Percentiles rank a stretch among this genome's conserved stretches.
Conservation (phyloP, 1,140 invertebrate species). For the Colletes latitarsis region DNA sequence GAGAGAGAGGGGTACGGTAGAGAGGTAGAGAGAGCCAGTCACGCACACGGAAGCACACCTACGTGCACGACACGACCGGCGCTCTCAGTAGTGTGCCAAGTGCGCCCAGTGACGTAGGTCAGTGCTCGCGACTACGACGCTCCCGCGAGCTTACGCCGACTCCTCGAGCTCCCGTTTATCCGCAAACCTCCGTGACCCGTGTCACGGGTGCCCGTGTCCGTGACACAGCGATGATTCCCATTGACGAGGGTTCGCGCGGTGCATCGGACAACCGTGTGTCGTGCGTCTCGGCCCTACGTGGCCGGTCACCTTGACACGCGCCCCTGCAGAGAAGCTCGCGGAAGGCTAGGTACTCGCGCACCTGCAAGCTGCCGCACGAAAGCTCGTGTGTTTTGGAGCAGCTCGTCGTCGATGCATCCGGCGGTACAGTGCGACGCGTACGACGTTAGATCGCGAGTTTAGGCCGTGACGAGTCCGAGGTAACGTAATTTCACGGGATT, state of each 20-base stretch:
- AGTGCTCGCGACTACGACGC: slow-evolving; percentile 65
- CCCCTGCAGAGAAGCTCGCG: background rate
- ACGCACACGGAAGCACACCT: slow-evolving; percentile 10
- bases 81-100: slow-evolving; percentile 57
- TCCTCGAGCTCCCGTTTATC: background rate
- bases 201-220: background rate
- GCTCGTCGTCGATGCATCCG: background rate
- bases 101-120: slow-evolving; percentile 71
- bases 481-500: too few relatives aligned
- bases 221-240: slow-evolving; percentile 17
- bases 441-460: background rate
- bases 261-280: background rate
- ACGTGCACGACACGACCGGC: slow-evolving; percentile 45
- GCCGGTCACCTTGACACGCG: slow-evolving; percentile 47
- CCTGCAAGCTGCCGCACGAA: slow-evolving; percentile 11
- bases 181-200: too few relatives aligned
- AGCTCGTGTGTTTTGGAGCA: background rate
- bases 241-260: background rate
- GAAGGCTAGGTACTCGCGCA: slow-evolving; percentile 28
- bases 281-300: slow-evolving; percentile 8
- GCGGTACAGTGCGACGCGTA: background rate
- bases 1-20: background rate
- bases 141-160: slow-evolving; percentile 34
- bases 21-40: background rate
- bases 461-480: too few relatives aligned